These are phyloP conservation scores for Pteromalus puparum DNA, from an alignment of 1,140 invertebrate species.

Conservation along the genomic window DNA sequence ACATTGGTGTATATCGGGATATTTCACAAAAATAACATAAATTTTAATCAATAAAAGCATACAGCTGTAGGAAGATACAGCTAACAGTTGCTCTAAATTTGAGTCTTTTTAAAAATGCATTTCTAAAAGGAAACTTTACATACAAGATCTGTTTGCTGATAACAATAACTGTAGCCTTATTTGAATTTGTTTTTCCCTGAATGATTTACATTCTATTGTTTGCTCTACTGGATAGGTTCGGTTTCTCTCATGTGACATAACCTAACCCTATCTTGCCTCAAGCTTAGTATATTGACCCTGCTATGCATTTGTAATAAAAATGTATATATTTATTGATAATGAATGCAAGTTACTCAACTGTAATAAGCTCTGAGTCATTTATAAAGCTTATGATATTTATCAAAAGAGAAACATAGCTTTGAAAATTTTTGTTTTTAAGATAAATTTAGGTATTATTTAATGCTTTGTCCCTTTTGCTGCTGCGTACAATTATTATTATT, in stretches of 20 bases:
- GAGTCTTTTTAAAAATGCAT: neutral
- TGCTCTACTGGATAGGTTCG: slow-evolving; percentile 10
- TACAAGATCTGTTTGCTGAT: neutral
- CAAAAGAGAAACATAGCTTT: neutral
- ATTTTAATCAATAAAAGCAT: neutral
- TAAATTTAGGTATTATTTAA: neutral
- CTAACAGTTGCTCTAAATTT: neutral
- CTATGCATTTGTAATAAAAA: neutral
- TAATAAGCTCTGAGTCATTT: neutral
- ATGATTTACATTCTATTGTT: neutral
- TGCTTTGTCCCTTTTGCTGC: too few species aligned
- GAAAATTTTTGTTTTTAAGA: neutral
- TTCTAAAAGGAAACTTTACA: neutral
- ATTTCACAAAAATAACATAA: neutral
- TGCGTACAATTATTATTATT: too few species aligned
- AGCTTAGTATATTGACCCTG: neutral
- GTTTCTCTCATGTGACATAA: slow-evolving; percentile 19
- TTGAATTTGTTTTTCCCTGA: neutral
- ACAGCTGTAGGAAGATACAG: neutral
- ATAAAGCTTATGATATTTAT: neutral
- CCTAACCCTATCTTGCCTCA: slow-evolving; percentile 18
- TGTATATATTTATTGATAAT: slow-evolving; percentile 1
- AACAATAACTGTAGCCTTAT: neutral
- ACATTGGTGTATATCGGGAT: neutral
- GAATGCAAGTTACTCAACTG: neutral